A percentile compares a stretch with the other conserved stretches of the same genome.
phyloP scores from a whole-genome alignment of 2,888 invertebrate species.

The Oegoconia quadripuncta region DNA sequence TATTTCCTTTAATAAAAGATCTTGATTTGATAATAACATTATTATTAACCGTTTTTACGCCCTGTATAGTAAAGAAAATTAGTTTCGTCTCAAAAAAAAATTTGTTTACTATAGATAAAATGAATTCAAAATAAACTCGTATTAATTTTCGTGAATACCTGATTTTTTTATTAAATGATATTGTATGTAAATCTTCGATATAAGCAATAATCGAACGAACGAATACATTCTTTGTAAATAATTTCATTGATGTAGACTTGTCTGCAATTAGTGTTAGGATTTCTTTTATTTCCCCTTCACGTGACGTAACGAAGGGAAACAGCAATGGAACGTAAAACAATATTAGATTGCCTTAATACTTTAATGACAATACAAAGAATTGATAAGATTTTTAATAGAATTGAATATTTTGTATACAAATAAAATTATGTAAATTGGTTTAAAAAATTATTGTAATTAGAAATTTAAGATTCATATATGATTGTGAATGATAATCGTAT shows the following conservation, averaged over 20 bases:
- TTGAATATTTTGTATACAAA: slow-evolving; percentile 16
- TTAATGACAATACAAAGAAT: slow-evolving; percentile 35
- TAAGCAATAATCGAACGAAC: no score
- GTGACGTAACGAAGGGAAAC: not conserved
- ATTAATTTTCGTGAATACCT: no score
- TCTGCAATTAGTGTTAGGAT: not conserved
- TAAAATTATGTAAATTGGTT: slow-evolving; percentile 8
- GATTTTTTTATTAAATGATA: no score
- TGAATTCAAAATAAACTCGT: no score
- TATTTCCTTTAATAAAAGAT: no score
- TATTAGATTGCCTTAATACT: slow-evolving; percentile 52
- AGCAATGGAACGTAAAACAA: slow-evolving; percentile 12
- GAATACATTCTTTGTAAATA: slow-evolving; percentile 37
- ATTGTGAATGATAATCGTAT: not conserved
- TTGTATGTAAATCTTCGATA: no score
- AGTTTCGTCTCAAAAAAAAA: no score
- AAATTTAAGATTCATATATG: not conserved
- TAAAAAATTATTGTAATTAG: not conserved
- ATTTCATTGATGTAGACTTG: slow-evolving; percentile 6
- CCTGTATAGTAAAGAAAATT: no score
- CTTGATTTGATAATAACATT: no score
- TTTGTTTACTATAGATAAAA: no score
- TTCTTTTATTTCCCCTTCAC: not conserved
- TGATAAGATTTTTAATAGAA: slow-evolving; percentile 12
- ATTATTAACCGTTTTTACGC: no score